A percentile compares a stretch with the other conserved stretches of the same genome.
These are phyloP conservation scores for Eupeodes latifasciatus DNA, from an alignment of 2,888 invertebrate genomes.

Conservation along the genomic window DNA sequence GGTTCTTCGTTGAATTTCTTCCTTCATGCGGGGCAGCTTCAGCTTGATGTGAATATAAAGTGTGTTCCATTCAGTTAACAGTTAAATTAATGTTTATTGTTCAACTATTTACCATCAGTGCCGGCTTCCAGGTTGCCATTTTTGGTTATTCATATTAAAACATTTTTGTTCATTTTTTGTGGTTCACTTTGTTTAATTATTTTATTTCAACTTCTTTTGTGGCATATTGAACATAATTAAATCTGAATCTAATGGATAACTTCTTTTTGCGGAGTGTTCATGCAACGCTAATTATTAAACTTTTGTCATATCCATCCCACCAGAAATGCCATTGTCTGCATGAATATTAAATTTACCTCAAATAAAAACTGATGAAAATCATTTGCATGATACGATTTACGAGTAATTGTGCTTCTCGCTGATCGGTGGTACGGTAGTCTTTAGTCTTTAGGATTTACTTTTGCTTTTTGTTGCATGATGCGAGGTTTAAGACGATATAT, in stretches of 20 bases:
- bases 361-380: conserved; percentile 43
- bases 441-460: not conserved
- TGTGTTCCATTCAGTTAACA: conserved; percentile 73
- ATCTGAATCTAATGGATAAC: conserved; percentile 4
- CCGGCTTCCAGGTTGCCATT: conserved; percentile 64
- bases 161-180: not conserved
- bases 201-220: conserved; percentile 26
- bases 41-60: conserved; percentile 45
- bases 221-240: conserved; percentile 42
- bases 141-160: conserved; percentile 38
- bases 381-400: conserved; percentile 63
- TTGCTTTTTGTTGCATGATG: conserved; percentile 67
- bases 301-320: conserved; percentile 66
- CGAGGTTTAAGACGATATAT: not conserved
- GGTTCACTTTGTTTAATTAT: not conserved
- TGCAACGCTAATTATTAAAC: conserved; percentile 62
- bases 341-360: not conserved
- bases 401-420: not conserved
- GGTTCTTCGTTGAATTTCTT: conserved; percentile 36
- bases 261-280: conserved; percentile 29
- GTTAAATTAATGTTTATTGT: conserved; percentile 75
- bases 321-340: conserved; percentile 17
- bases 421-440: not conserved
- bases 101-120: conserved; percentile 61
- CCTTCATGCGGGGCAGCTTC: conserved; percentile 18